Percentiles rank a stretch among this genome's conserved stretches.
Evolutionary conservation across 2,797 vertebrate genomes (phyloP).

Genomic region (Pristis pectinata): DNA sequence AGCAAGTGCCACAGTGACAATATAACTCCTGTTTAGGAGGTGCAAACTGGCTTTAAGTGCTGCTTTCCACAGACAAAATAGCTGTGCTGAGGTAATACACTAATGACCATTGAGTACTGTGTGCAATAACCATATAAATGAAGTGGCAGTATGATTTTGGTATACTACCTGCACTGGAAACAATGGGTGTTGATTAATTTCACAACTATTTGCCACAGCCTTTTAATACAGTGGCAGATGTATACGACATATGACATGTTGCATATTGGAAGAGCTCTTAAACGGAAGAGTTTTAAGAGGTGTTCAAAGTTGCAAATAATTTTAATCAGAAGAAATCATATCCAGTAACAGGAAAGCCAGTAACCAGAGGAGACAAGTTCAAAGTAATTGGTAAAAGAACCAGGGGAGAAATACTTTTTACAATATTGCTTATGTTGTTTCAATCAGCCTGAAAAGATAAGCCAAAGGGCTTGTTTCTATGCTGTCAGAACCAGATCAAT

Average conservation of each 20-base stretch:
- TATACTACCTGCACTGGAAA: no score
- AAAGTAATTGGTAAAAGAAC: not conserved
- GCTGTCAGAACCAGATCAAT: not conserved
- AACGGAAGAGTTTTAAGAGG: not conserved
- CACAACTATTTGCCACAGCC: not conserved
- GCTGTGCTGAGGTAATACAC: no score
- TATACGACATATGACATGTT: no score
- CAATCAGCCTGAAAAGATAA: not conserved
- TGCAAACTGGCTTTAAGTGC: no score
- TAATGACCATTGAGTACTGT: no score
- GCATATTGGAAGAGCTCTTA: not conserved
- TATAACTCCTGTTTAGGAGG: no score
- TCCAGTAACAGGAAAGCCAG: not conserved
- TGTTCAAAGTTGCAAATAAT: not conserved
- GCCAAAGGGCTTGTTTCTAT: no score
- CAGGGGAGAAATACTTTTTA: not conserved
- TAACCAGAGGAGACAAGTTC: not conserved
- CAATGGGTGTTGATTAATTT: no score
- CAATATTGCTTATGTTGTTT: not conserved
- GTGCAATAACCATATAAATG: no score
- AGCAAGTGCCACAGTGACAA: no score
- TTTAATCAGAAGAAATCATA: not conserved
- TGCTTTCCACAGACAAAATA: no score
- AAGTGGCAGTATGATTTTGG: no score
- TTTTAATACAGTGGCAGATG: not conserved